Conservation (phyloP, 1,140 invertebrate genomes). For the Sycophaga agraensis region DNA sequence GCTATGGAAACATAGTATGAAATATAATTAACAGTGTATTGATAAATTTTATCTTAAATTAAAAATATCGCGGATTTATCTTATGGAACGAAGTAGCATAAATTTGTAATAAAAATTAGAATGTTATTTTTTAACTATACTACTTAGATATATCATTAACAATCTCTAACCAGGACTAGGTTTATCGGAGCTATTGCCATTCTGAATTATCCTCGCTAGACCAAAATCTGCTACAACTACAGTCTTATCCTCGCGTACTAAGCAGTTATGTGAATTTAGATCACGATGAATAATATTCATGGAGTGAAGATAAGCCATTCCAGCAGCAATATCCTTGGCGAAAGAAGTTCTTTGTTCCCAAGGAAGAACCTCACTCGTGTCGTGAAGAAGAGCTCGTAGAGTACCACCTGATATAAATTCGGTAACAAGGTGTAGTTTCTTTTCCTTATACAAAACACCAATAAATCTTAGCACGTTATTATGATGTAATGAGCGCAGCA, state of each 20-base stretch:
- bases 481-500: conserved; percentile 83
- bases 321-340: conserved; percentile 87
- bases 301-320: conserved; percentile 91
- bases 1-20: not conserved
- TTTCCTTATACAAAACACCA: conserved; percentile 91
- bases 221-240: conserved; percentile 96
- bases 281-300: conserved; percentile 95
- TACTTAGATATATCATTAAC: not conserved
- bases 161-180: conserved; percentile 18
- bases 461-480: conserved; percentile 90
- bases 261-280: conserved; percentile 94
- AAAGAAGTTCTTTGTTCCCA: conserved; percentile 84
- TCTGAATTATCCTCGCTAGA: conserved; percentile 80
- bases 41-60: too few species aligned
- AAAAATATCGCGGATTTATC: too few species aligned
- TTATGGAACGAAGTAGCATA: too few species aligned
- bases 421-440: conserved; percentile 86
- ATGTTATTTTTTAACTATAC: too few species aligned
- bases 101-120: too few species aligned
- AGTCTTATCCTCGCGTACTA: conserved; percentile 86
- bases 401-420: conserved; percentile 91
- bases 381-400: conserved; percentile 80
- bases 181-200: conserved; percentile 49
- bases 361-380: conserved; percentile 67
- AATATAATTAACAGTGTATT: too few species aligned